Evolutionary conservation across 2,888 invertebrate species (phyloP), one percentile per base, ranked within the genome.

Genomic region (Anarsia innoxiella): DNA sequence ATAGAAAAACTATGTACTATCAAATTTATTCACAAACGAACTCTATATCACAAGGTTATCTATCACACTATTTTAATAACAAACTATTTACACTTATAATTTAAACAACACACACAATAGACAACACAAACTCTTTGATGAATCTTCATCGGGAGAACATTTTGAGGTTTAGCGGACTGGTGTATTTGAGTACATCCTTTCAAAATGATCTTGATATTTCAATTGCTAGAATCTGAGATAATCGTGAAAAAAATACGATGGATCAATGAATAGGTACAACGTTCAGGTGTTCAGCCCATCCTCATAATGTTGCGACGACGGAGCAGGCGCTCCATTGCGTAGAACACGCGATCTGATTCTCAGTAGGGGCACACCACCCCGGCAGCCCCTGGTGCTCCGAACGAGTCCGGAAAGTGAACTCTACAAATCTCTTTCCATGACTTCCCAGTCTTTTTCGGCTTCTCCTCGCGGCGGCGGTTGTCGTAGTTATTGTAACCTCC

Each of bases 341-440:
- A 82, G 84, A 83, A 82, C 83, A 83, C 84, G 84, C 84, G 84
- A 68, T 74, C 76, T 54, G 79, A 79, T 70, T 79, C 79, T 84
- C 77, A 88, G 76, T 87, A 89, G 38, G 89, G 89, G 65, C 91
- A 91, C 42, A 88, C 79, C 15, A 90, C 88, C 29, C 87, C 88
- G 0, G 87, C 86, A 0, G 88, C 86, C 44, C 70, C 88, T 73
- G 51, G 91, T 25, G 61, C 52, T 2, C 68, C 69, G 15, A 58
- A 54, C 0, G 90, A 87, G 55, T 67, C 87, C 75, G 52, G 91
- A 86, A 75, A 88, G 46, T 91, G 87, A 4, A 91, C 88, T 39
- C 89, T 84, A 59, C 93, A 93, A 46, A 93, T 89, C 34, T 90
- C 88, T 57, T 88, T 89, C 71, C 88, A 93, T 1, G 90, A 85